A percentile compares a stretch with the other conserved stretches of the same genome.
Conservation (phyloP, 2,113 vertebrate genomes). For the Myotis davidii region DNA sequence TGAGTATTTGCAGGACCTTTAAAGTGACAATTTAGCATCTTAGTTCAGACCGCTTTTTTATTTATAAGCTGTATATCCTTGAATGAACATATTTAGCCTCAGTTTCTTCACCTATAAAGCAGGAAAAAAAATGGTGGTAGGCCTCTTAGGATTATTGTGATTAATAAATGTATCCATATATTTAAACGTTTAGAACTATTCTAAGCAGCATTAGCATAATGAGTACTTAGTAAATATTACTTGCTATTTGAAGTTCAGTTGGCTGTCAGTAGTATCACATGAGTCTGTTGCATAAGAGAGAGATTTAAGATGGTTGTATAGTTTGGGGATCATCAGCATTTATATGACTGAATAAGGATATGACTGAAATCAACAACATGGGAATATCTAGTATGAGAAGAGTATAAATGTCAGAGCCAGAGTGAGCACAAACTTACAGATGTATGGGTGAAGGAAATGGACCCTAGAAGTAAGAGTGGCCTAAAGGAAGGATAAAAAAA, state of each 20-base stretch:
- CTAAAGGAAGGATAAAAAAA: neutral
- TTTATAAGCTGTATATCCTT: neutral
- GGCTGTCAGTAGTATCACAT: neutral
- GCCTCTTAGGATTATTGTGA: conserved; percentile 5
- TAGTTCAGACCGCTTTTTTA: neutral
- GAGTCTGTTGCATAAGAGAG: neutral
- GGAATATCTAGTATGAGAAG: neutral
- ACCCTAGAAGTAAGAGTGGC: neutral
- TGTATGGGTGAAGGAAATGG: neutral
- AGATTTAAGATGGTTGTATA: neutral
- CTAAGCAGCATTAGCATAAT: neutral
- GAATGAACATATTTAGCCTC: neutral
- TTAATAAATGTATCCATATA: neutral
- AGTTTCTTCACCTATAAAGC: neutral
- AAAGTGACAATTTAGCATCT: neutral
- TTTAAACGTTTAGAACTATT: conserved; percentile 15
- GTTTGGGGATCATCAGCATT: neutral
- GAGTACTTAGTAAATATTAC: neutral
- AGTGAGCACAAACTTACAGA: neutral
- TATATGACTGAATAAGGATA: neutral
- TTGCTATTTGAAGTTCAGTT: neutral
- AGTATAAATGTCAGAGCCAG: neutral
- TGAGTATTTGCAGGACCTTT: neutral
- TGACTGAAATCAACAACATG: neutral
- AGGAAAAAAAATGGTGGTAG: neutral